Evolutionary conservation across 2,113 vertebrate genomes (phyloP).

Genomic region (Ophthalmolycus amberensis): DNA sequence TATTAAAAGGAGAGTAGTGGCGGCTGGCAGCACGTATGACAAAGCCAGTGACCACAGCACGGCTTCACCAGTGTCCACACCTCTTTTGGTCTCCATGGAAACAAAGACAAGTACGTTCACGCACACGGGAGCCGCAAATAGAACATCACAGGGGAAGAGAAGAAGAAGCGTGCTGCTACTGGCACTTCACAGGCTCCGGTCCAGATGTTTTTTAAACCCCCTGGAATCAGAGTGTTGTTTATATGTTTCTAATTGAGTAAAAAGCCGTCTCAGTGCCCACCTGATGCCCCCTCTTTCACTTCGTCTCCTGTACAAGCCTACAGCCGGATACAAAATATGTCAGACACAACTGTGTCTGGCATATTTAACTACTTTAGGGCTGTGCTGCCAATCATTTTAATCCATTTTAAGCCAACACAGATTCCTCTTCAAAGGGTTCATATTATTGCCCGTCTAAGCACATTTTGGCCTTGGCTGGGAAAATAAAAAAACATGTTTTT

Average conservation of each 20-base stretch:
- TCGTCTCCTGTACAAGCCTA: constrained; percentile 4
- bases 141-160: constrained; percentile 48
- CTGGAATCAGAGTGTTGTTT: constrained; percentile 54
- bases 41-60: constrained; percentile 53
- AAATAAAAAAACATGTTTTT: not conserved
- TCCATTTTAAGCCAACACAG: constrained; percentile 22
- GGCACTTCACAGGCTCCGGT: constrained; percentile 52
- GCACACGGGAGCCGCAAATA: constrained; percentile 48
- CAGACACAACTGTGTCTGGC: constrained; percentile 42
- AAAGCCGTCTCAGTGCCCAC: constrained; percentile 40
- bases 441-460: constrained; percentile 20
- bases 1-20: constrained; percentile 54
- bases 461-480: constrained; percentile 24
- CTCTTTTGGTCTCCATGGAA: constrained; percentile 75
- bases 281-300: constrained; percentile 36
- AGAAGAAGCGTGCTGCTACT: constrained; percentile 51
- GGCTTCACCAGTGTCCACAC: constrained; percentile 63
- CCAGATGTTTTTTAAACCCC: constrained; percentile 48
- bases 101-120: constrained; percentile 61
- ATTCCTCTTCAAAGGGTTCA: constrained; percentile 20
- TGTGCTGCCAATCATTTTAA: constrained; percentile 36
- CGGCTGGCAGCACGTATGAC: constrained; percentile 55
- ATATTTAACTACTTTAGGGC: constrained; percentile 31
- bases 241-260: constrained; percentile 20
- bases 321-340: constrained; percentile 36